phyloP scores from a whole-genome alignment of 30 jellyfish, hydroid and myxozoan species.

The Phacellophora camtschatica region DNA sequence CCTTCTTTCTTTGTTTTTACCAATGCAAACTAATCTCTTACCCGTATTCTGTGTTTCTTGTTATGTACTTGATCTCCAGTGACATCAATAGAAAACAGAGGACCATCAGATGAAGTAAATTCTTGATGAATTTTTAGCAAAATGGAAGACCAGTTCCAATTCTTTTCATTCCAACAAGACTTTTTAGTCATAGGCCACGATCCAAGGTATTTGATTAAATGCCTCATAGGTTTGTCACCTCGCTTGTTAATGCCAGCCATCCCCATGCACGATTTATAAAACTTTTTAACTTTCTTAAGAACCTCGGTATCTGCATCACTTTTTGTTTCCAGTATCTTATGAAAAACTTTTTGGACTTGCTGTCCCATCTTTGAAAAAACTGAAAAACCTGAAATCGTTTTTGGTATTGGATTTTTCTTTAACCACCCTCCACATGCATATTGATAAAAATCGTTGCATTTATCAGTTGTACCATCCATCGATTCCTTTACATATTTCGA shows the following conservation, averaged over 20 bases:
- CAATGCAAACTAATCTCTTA: neutral
- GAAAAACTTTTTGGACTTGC: constrained; percentile 73
- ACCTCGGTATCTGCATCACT: constrained; percentile 47
- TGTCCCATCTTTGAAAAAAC: constrained; percentile 82
- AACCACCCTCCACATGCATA: constrained; percentile 99
- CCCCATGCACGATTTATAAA: constrained; percentile 79
- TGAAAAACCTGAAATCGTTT: constrained; percentile 87
- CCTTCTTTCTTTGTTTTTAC: no score
- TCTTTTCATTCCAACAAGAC: constrained; percentile 50
- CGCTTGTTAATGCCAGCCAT: constrained; percentile 65
- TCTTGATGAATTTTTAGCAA: constrained; percentile 73
- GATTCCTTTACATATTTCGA: constrained; percentile 65
- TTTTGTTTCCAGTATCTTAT: constrained; percentile 57
- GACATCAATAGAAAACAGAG: constrained; percentile 91
- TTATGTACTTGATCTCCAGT: constrained; percentile 92
- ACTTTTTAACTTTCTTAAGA: constrained; percentile 65
- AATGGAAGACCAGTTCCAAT: constrained; percentile 62
- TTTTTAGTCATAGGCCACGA: constrained; percentile 84
- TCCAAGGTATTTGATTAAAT: constrained; percentile 66
- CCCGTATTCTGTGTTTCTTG: constrained; percentile 85
- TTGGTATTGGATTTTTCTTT: constrained; percentile 84
- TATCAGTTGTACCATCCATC: constrained; percentile 70
- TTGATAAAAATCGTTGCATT: constrained; percentile 79
- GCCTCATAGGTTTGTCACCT: constrained; percentile 76
- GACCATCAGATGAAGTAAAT: constrained; percentile 95